Base-by-base conservation (phyloP, 2,113 vertebrate species). In the Pteruthius melanotis region DNA sequence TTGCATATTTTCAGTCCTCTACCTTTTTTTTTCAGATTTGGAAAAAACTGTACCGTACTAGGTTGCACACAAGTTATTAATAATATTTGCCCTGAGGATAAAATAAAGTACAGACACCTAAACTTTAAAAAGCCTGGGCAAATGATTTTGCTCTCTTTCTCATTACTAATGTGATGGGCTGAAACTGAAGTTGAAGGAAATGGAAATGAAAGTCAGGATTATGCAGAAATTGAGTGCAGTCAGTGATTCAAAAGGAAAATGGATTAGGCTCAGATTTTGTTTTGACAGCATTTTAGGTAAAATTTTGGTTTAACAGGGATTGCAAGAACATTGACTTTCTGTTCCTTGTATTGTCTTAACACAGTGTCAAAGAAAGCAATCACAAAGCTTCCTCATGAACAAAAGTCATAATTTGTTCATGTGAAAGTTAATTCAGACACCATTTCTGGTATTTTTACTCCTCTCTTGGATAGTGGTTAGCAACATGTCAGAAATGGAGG, bases 251-350 rank as follows among this genome's bases (percentile, higher is more conserved):
- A 42, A 94, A 75, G 14, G 28, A 81, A 89, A 93, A 78, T 49
- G 7, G 64, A 79, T 89, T 83, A 69, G 68, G 26, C 37, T 95
- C 42, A 90, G 49, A 37, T 70, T 80, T 92, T 90, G 52, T 93
- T 95, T 93, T 93, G 89, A 90, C 63, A 81, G n/a, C 21, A 92
- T 93, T 86, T 77, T 66, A 86, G 39, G 68, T 45, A 88, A 83
- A 92, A 83, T 66, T 92, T 89, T 39, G 7, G 11, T 52, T 82
- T 95, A 44, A 77, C 33, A 68, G 8, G 16, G 21, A 54, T 80
- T 59, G 54, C 50, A 66, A 86, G 64, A 94, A 77, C 23, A 39
- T 1, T 47, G 79, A 63, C 23, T 81, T 93, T 74, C 37, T 94
- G 45, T 83, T 96, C 63, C n/a, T 88, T 72, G 21, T 47, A 39